These are phyloP conservation scores for Lanius ludovicianus DNA, from an alignment of 2,113 vertebrate species.

Conservation along the genomic window DNA sequence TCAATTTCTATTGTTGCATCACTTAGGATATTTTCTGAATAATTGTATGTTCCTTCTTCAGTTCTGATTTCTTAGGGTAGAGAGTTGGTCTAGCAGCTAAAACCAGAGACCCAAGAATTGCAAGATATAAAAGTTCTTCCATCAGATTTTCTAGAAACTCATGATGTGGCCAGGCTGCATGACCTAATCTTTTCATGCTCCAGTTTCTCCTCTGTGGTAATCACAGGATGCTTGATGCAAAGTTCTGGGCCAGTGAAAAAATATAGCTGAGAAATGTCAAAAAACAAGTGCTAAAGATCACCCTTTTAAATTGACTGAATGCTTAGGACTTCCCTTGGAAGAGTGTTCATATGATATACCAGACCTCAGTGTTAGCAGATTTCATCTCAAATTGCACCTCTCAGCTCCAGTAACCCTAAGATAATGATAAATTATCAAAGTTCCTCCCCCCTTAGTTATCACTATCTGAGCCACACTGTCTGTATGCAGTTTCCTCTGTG, in stretches of 20 bases:
- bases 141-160: background rate
- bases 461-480: background rate
- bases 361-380: slow-evolving; percentile 56
- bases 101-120: background rate
- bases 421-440: background rate
- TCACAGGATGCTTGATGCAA: background rate
- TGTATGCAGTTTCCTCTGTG: slow-evolving; percentile 9
- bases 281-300: background rate
- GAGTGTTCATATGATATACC: slow-evolving; percentile 45
- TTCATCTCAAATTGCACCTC: background rate
- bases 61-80: background rate
- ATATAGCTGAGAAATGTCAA: background rate
- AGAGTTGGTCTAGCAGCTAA: background rate
- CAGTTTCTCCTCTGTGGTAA: background rate
- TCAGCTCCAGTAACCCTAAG: background rate
- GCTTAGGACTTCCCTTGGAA: slow-evolving; percentile 24
- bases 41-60: background rate
- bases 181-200: background rate
- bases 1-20: background rate
- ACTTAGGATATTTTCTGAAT: background rate
- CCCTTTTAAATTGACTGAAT: background rate
- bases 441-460: slow-evolving; percentile 53
- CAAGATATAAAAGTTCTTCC: background rate
- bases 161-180: background rate
- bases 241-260: background rate